Evolutionary conservation across 2,113 vertebrate species (phyloP).

Genomic region (Rhynchopsitta pachyrhyncha): DNA sequence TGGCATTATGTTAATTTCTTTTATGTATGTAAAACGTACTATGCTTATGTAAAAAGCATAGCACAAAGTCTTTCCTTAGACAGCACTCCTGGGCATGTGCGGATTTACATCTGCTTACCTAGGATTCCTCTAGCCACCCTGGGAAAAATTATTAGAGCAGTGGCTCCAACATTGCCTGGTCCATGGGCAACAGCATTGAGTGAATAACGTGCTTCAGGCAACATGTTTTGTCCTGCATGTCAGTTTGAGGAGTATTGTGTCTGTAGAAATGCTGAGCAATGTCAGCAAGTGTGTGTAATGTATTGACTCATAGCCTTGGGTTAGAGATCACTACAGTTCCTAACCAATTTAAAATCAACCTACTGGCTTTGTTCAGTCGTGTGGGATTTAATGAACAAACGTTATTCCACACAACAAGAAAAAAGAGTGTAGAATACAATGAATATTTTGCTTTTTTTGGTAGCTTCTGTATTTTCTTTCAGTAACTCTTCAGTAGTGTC

Average conservation of each 20-base stretch:
- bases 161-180: background rate
- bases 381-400: background rate
- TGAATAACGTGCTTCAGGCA: background rate
- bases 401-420: background rate
- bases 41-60: background rate
- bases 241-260: background rate
- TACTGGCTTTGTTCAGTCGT: background rate
- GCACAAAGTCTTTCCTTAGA: background rate
- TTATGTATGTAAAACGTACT: background rate
- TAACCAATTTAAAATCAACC: background rate
- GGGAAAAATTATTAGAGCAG: background rate
- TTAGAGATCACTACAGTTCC: background rate
- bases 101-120: background rate
- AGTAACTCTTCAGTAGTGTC: background rate
- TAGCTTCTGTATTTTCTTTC: background rate
- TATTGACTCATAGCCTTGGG: conserved; percentile 3
- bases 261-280: background rate
- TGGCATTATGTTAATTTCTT: background rate
- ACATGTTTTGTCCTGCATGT: background rate
- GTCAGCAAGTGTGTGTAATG: background rate
- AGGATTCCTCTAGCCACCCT: background rate
- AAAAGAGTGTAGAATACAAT: background rate
- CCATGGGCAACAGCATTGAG: background rate
- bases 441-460: background rate
- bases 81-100: background rate